Percentiles rank a stretch among this genome's conserved stretches.
phyloP scores from a whole-genome alignment of 2,888 invertebrate species.

The Diachrysia chrysitis region DNA sequence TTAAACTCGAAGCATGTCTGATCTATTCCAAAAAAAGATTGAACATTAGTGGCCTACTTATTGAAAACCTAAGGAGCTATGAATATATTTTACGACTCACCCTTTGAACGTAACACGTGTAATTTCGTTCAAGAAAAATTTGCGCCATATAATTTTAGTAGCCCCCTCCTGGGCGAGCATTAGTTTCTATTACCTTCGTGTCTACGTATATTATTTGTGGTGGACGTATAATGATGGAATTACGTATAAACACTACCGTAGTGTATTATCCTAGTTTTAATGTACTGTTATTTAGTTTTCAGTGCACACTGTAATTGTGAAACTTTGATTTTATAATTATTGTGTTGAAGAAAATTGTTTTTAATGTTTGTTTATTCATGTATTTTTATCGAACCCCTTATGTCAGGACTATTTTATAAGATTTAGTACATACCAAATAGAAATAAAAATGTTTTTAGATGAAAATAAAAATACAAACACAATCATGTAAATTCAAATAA shows the following conservation, averaged over 20 bases:
- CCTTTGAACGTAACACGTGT: conserved; percentile 9
- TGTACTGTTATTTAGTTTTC: conserved; percentile 31
- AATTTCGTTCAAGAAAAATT: conserved; percentile 26
- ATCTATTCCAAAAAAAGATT: not conserved
- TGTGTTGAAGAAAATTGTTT: not conserved
- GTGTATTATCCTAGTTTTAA: conserved; percentile 25
- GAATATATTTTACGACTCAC: conserved; percentile 16
- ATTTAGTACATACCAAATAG: too few relatives aligned
- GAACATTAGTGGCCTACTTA: not conserved
- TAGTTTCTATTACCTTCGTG: conserved; percentile 59
- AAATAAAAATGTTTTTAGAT: not conserved
- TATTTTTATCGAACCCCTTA: too few relatives aligned
- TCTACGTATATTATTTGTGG: conserved; percentile 47
- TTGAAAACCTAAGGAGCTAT: conserved; percentile 18
- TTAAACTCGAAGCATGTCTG: not conserved
- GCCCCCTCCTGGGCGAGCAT: conserved; percentile 33
- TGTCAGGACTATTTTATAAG: too few relatives aligned
- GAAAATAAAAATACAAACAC: not conserved
- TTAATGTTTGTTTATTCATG: not conserved
- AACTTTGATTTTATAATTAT: conserved; percentile 20
- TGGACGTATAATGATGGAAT: conserved; percentile 46
- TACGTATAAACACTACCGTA: conserved; percentile 41
- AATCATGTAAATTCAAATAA: not conserved
- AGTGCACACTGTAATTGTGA: conserved; percentile 22
- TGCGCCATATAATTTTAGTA: conserved; percentile 43